Conservation (phyloP, 2,888 invertebrate species). For the Amaurobius ferox region DNA sequence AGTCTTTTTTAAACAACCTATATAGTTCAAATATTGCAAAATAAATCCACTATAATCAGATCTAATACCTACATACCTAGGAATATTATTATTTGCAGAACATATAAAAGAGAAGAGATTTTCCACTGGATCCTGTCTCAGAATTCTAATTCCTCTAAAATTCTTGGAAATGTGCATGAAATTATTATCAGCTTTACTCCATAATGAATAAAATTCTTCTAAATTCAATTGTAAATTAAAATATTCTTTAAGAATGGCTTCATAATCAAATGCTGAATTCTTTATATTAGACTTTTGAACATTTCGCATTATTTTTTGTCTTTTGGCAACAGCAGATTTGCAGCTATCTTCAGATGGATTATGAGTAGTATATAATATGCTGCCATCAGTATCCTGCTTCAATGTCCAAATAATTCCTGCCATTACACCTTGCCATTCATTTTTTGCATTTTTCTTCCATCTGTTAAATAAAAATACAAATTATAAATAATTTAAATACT, state of each 20-base stretch:
- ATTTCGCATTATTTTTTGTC: not conserved
- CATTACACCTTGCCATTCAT: conserved; percentile 60
- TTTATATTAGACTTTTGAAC: not conserved
- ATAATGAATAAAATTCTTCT: conserved; percentile 84
- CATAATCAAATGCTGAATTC: conserved; percentile 69
- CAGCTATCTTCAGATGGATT: not conserved
- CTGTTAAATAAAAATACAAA: conserved; percentile 78
- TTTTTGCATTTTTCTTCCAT: conserved; percentile 80
- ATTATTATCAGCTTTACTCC: conserved; percentile 86
- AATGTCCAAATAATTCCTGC: conserved; percentile 37
- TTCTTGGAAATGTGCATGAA: conserved; percentile 83
- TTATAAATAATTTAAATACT: no score
- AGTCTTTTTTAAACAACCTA: no score
- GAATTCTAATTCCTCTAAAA: conserved; percentile 91
- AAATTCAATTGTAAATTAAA: conserved; percentile 87
- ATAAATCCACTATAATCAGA: no score
- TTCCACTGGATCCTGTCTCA: conserved; percentile 93
- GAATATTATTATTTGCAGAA: conserved; percentile 97
- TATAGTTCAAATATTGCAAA: not conserved
- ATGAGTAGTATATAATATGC: conserved; percentile 44
- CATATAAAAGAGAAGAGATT: conserved; percentile 97
- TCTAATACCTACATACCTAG: no score
- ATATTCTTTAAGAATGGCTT: conserved; percentile 83
- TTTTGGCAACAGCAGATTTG: not conserved
- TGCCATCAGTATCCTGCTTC: conserved; percentile 64